Base-by-base conservation (phyloP, 2,113 vertebrate genomes). In the Atractosteus spatula region DNA sequence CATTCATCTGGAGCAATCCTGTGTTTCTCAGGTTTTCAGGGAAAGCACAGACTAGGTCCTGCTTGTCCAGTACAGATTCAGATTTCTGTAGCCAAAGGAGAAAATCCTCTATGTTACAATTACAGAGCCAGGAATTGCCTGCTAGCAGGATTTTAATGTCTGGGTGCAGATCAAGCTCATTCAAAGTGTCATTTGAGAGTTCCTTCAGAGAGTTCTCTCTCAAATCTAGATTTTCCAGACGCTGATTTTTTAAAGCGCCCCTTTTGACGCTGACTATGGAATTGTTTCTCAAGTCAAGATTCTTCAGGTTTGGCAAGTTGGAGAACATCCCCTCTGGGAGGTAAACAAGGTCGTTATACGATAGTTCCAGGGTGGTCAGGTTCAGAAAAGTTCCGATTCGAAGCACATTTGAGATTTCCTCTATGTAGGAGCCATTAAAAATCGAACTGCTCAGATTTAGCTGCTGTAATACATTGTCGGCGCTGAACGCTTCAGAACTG, bases 61-160 rank as follows among this genome's bases (percentile, higher is more conserved):
- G 83, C 67, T 75, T 84, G 44, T 93, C 89, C 3, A 81, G 74
- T 6, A 95, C 91, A 70, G 88, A 71, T 4, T 93, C 83, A 0
- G 90, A 85, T 71, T 89, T 92, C 76, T 88, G 92, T 62, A 99
- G 89, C 97, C 97, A 99, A 16, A 55, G n/a, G 78, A 94, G 71
- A 83, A 93, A 84, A 73, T 94, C 93, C 62, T 94, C 89, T 0
- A 89, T 79, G 64, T 83, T 71, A 45, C 97, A 99, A 86, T 97
- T 89, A 3, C 97, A 99, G 68, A 84, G 87, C 96, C 97, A 98
- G 12, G 92, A 74, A 73, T 98, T 98, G 74, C 61, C 89, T 41
- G 84, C 78, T 71, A 97, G 85, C 41, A 68, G 73, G 55, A 98
- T 62, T 29, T 0, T 79, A 45, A 96, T 87, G 0, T 43, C 75